Percentiles rank a stretch among this genome's conserved stretches.
These are phyloP conservation scores for Scaptomyza parva DNA, from an alignment of 2,888 invertebrate genomes.

Conservation along the genomic window DNA sequence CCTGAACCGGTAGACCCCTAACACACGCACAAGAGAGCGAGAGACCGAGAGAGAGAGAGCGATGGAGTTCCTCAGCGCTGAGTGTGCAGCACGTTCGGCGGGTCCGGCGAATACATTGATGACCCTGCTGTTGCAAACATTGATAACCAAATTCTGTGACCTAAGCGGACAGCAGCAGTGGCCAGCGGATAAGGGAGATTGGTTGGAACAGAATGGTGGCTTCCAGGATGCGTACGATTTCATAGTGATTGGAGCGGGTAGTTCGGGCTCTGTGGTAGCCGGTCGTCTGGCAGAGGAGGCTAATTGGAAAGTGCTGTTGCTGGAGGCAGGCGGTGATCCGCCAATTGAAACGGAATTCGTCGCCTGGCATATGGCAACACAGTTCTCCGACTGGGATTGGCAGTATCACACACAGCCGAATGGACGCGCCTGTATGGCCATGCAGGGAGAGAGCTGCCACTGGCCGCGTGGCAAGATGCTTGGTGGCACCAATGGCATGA, in stretches of 20 bases:
- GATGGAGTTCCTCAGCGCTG: constrained; percentile 82
- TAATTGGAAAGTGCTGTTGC: constrained; percentile 90
- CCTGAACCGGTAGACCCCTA: neutral
- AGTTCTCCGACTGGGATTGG: constrained; percentile 84
- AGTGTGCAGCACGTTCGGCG: constrained; percentile 83
- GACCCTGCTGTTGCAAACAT: constrained; percentile 86
- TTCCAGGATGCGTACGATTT: constrained; percentile 86
- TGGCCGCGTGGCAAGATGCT: constrained; percentile 88
- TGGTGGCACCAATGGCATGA: constrained; percentile 89
- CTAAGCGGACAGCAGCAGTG: constrained; percentile 86
- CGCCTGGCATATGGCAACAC: constrained; percentile 83
- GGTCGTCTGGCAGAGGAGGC: constrained; percentile 90
- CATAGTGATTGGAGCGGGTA: constrained; percentile 87
- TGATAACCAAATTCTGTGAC: constrained; percentile 87
- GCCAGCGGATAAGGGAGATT: constrained; percentile 86
- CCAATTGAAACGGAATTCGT: constrained; percentile 85
- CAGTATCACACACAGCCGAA: constrained; percentile 83
- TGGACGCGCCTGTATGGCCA: constrained; percentile 83
- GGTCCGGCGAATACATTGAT: constrained; percentile 86
- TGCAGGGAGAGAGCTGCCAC: constrained; percentile 84
- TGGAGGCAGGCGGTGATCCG: constrained; percentile 92
- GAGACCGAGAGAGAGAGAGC: neutral
- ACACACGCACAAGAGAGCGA: neutral
- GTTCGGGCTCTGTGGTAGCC: constrained; percentile 87
- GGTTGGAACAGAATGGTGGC: constrained; percentile 53